phyloP scores from a whole-genome alignment of 2,113 vertebrate genomes.

The Scartelaos histophorus region DNA sequence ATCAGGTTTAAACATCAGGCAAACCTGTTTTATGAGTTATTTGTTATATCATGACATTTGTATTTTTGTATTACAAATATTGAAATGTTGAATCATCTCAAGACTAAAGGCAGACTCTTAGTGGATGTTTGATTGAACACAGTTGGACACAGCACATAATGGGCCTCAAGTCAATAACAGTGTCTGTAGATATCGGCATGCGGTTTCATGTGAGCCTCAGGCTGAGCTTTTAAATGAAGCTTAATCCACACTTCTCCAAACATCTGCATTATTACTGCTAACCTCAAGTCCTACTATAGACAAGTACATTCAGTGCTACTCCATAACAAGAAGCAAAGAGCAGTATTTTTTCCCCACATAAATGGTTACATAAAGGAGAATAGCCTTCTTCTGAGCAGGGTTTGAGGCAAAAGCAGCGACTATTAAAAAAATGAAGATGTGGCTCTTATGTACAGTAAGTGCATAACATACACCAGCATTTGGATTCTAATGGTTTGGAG shows the following conservation, averaged over 20 bases:
- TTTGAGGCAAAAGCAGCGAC: neutral
- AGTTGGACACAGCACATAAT: neutral
- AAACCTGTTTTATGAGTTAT: too few species aligned
- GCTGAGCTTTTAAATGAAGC: slow-evolving; percentile 36
- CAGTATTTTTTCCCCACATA: neutral
- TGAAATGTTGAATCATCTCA: neutral
- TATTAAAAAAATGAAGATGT: neutral
- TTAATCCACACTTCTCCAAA: slow-evolving; percentile 22
- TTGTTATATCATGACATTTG: too few species aligned
- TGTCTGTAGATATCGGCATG: slow-evolving; percentile 33
- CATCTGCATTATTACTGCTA: slow-evolving; percentile 23
- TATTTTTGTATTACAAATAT: too few species aligned
- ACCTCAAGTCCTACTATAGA: slow-evolving; percentile 39
- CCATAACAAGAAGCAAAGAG: slow-evolving; percentile 2
- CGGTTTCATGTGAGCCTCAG: slow-evolving; percentile 12
- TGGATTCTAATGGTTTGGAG: too few species aligned
- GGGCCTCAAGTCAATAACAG: slow-evolving; percentile 25
- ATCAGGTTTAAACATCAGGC: too few species aligned
- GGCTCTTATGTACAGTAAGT: too few species aligned
- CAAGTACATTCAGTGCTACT: slow-evolving; percentile 28
- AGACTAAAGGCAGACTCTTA: neutral
- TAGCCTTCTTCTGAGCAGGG: neutral
- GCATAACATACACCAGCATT: neutral
- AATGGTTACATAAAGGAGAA: neutral
- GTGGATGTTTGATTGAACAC: neutral